These are phyloP conservation scores for Apaloderma vittatum DNA, from an alignment of 2,113 vertebrate genomes.

Conservation along the genomic window DNA sequence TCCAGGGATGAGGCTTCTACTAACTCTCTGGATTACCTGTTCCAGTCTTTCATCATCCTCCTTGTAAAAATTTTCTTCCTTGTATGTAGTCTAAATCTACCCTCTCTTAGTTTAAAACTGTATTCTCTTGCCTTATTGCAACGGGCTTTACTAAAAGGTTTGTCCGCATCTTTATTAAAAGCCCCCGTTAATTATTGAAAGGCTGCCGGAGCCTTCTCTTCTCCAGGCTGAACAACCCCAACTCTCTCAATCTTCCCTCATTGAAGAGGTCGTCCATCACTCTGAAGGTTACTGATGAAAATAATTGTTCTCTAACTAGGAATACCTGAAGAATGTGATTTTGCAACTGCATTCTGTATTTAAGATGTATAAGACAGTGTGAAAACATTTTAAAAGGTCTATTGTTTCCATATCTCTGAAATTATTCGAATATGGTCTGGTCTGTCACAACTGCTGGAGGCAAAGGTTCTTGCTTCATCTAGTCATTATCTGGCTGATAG, in stretches of 20 bases:
- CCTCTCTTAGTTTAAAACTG: not conserved
- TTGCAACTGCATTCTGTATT: not conserved
- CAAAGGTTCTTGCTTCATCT: not conserved
- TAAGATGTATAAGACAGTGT: not conserved
- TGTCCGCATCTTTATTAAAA: not conserved
- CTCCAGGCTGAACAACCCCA: not conserved
- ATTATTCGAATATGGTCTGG: not conserved
- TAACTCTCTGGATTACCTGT: not conserved
- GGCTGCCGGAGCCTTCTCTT: fast-evolving
- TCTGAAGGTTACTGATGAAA: not conserved
- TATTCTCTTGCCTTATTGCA: fast-evolving
- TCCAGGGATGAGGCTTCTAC: too few relatives aligned
- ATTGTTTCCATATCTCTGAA: not conserved
- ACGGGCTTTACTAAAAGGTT: not conserved
- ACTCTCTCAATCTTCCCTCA: not conserved
- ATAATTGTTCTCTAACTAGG: not conserved
- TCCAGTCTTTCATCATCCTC: not conserved
- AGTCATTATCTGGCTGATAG: not conserved
- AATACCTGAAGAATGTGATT: not conserved
- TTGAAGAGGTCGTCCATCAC: fast-evolving
- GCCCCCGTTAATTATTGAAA: not conserved
- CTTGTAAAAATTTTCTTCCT: not conserved
- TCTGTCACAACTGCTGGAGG: not conserved
- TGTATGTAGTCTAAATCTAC: not conserved
- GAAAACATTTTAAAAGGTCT: not conserved